phyloP scores from a whole-genome alignment of 2,797 vertebrate species.

The Diglossa cyanea region DNA sequence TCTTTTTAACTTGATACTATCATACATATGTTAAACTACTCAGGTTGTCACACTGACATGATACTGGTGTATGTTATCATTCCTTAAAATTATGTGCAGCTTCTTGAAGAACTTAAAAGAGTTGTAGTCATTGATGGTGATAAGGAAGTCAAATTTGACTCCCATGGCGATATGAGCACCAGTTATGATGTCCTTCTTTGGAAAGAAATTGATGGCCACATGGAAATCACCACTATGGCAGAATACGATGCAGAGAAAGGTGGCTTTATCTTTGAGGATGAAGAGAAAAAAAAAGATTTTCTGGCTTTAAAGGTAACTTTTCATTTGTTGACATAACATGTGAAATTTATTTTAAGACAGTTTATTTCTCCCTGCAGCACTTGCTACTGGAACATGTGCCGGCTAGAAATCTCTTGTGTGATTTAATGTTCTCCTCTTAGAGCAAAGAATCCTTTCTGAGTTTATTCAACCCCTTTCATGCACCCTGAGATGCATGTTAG shows the following conservation, averaged over 20 bases:
- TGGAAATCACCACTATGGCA: constrained; percentile 74
- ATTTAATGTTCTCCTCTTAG: background rate
- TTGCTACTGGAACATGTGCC: background rate
- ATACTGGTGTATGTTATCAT: background rate
- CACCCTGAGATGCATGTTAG: background rate
- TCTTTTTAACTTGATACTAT: background rate
- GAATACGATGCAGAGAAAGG: constrained; percentile 77
- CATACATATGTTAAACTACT: background rate
- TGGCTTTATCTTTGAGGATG: constrained; percentile 69
- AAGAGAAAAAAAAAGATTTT: constrained; percentile 67
- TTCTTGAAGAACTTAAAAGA: constrained; percentile 75
- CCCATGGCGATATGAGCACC: constrained; percentile 79
- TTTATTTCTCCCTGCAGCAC: background rate
- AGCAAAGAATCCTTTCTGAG: background rate
- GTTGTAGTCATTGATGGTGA: constrained; percentile 66
- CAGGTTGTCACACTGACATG: background rate
- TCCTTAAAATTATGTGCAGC: constrained; percentile 64
- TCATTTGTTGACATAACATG: background rate
- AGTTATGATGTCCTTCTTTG: constrained; percentile 84
- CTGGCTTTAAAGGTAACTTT: constrained; percentile 76
- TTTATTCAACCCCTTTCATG: background rate
- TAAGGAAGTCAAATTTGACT: constrained; percentile 78
- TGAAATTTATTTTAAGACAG: background rate
- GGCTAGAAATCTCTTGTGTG: background rate
- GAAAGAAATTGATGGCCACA: constrained; percentile 69